A percentile compares a stretch with the other conserved stretches of the same genome.
phyloP scores from a whole-genome alignment of 2,113 vertebrate species.

The Hucho hucho region DNA sequence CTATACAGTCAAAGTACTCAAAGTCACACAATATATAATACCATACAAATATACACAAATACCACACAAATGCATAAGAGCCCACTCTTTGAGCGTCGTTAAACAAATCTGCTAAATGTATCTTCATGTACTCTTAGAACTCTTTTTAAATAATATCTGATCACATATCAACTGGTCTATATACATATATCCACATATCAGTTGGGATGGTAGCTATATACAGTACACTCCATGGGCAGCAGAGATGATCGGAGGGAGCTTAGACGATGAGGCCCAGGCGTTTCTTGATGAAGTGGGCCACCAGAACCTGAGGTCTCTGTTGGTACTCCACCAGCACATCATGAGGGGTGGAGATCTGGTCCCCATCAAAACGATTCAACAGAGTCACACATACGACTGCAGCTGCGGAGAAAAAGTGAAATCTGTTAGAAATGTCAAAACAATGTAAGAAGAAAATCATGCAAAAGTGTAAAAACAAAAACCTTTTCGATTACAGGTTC shows the following conservation, averaged over 20 bases:
- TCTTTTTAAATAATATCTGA: constrained; percentile 44
- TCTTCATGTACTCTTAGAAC: not conserved
- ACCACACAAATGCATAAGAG: not conserved
- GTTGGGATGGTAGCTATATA: constrained; percentile 35
- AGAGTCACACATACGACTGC: constrained; percentile 84
- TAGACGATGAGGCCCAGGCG: constrained; percentile 62
- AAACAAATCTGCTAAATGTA: constrained; percentile 15
- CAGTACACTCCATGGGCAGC: constrained; percentile 44
- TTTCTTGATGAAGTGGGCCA: constrained; percentile 82
- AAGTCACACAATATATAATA: constrained; percentile 20
- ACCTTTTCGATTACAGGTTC: too few species aligned
- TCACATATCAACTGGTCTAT: constrained; percentile 49
- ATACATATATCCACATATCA: constrained; percentile 22
- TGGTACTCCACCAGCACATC: constrained; percentile 82
- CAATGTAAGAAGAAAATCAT: too few species aligned
- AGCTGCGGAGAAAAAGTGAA: constrained; percentile 65
- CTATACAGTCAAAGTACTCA: constrained; percentile 26
- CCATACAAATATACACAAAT: not conserved
- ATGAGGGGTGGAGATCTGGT: constrained; percentile 81
- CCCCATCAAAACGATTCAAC: constrained; percentile 82
- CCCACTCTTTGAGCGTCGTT: constrained; percentile 16
- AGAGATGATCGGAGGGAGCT: constrained; percentile 10
- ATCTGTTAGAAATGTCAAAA: too few species aligned
- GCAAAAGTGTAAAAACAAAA: too few species aligned
- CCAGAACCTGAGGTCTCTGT: constrained; percentile 78